Conservation (phyloP, 2,888 invertebrate genomes). For the Himalopsyche kuldschensis region DNA sequence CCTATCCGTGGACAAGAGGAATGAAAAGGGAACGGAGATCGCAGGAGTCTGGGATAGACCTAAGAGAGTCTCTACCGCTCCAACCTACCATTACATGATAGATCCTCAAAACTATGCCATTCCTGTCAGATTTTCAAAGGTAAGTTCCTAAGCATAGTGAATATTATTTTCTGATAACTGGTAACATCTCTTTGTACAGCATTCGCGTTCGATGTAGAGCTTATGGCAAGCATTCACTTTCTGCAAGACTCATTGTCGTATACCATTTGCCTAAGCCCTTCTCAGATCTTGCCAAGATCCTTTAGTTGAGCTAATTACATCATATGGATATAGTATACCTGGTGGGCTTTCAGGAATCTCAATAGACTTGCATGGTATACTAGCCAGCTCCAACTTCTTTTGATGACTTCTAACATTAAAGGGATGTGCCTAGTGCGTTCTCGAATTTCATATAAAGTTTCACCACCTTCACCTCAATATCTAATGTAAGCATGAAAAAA, state of each 20-base stretch:
- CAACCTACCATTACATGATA: conserved; percentile 54
- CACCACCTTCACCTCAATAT: no score
- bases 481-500: no score
- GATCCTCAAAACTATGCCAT: conserved; percentile 51
- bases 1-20: conserved; percentile 50
- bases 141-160: conserved; percentile 37
- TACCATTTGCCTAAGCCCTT: no score
- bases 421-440: background rate
- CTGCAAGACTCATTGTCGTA: no score
- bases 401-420: background rate
- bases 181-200: no score
- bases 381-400: no score
- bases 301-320: background rate
- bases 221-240: no score
- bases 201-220: no score
- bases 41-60: conserved; percentile 66
- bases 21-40: conserved; percentile 51
- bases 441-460: no score
- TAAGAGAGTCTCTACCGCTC: conserved; percentile 53
- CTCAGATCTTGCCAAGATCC: background rate
- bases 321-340: no score
- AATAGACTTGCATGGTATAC: no score
- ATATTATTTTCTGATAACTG: background rate
- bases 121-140: conserved; percentile 51
- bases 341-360: no score